These are phyloP conservation scores for Synanthedon vespiformis DNA, from an alignment of 2,888 invertebrate genomes.

Conservation along the genomic window DNA sequence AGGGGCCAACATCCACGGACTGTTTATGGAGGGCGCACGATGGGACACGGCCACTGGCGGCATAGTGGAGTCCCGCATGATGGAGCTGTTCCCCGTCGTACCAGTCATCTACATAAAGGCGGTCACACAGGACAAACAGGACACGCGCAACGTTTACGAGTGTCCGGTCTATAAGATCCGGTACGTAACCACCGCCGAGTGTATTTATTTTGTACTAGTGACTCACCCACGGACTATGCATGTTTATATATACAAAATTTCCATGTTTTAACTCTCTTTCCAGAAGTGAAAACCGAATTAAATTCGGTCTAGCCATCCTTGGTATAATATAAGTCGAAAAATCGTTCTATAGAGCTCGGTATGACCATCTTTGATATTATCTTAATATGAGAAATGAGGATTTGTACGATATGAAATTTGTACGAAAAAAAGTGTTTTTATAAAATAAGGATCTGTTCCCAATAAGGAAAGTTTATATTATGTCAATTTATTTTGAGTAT, in stretches of 20 bases:
- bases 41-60: slow-evolving; percentile 87
- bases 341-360: too few relatives aligned
- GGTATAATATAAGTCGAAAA: too few relatives aligned
- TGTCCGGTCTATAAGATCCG: slow-evolving; percentile 95
- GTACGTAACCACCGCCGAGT: slow-evolving; percentile 24
- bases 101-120: slow-evolving; percentile 92
- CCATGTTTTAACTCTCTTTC: too few relatives aligned
- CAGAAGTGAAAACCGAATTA: too few relatives aligned
- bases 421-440: not conserved
- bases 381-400: too few relatives aligned
- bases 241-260: too few relatives aligned
- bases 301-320: too few relatives aligned
- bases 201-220: too few relatives aligned
- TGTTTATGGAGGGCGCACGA: slow-evolving; percentile 94
- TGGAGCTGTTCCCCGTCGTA: slow-evolving; percentile 91
- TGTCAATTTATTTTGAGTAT: not conserved
- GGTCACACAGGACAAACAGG: slow-evolving; percentile 90
- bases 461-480: not conserved
- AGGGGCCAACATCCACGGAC: slow-evolving; percentile 89
- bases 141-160: slow-evolving; percentile 87
- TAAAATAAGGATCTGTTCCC: not conserved
- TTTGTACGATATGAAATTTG: too few relatives aligned
- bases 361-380: too few relatives aligned
- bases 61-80: slow-evolving; percentile 86
- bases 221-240: too few relatives aligned